These are phyloP conservation scores for Scomberomorus guttatus DNA, from an alignment of 2,797 vertebrate species.

Conservation along the genomic window DNA sequence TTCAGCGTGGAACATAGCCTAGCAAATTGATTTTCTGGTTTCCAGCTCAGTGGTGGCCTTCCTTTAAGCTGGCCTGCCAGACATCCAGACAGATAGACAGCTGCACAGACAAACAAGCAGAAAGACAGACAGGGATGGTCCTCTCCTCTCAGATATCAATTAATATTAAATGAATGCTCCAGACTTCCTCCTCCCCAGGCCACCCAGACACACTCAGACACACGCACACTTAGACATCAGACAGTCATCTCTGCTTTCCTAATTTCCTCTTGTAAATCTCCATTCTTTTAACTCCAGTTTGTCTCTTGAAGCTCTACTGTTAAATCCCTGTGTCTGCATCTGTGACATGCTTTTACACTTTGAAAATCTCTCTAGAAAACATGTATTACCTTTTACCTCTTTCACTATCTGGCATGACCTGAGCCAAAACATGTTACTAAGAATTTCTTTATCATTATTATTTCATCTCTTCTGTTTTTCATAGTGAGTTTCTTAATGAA, in stretches of 20 bases:
- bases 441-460: not conserved
- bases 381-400: not conserved
- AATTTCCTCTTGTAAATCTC: slow-evolving; percentile 16
- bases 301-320: not conserved
- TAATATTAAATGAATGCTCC: slow-evolving; percentile 62
- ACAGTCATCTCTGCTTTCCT: not conserved
- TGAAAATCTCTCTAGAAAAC: not conserved
- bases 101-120: slow-evolving; percentile 13
- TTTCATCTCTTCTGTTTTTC: not conserved
- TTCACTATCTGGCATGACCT: not conserved
- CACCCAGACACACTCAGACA: slow-evolving; percentile 14
- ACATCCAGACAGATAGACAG: slow-evolving; percentile 43
- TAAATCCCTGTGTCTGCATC: not conserved
- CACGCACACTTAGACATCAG: not conserved
- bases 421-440: not conserved
- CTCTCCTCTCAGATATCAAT: slow-evolving; percentile 50
- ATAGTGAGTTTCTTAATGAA: not conserved
- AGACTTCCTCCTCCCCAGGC: slow-evolving; percentile 33
- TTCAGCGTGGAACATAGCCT: slow-evolving; percentile 41
- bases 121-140: slow-evolving; percentile 37
- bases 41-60: slow-evolving; percentile 57
- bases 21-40: slow-evolving; percentile 76
- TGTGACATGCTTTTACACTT: not conserved
- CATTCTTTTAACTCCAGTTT: slow-evolving; percentile 9
- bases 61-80: slow-evolving; percentile 49